Base-by-base conservation (phyloP, 2,797 vertebrate genomes). In the Heliangelus exortis region DNA sequence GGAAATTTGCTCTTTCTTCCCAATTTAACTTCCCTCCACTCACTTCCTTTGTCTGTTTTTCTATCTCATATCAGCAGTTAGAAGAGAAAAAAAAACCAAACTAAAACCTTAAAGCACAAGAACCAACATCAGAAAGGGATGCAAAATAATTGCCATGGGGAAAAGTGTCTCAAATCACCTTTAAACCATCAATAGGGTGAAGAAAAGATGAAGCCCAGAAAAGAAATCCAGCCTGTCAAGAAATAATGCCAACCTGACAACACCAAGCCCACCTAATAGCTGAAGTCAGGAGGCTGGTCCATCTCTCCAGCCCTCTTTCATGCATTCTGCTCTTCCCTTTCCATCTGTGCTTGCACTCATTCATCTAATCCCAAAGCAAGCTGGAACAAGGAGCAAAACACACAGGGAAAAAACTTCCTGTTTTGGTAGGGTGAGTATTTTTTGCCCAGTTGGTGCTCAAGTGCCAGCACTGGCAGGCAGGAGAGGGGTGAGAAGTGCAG, bases 221-320 rank as follows among this genome's bases (percentile, higher is more conserved):
- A 94, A 96, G 53, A 95, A 94, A 94, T 47, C 33, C 92, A 87
- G 78, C 66, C 89, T 19, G 67, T 65, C 33, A 90, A 48, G 65
- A 95, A 93, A 92, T 54, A 86, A 84, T 3, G 2, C 67, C 0
- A 1, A n/a, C 55, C 48, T 74, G 63, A 92, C 57, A 89, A 71
- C 78, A 31, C 28, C 47, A 11, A 80, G 65, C 59, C 82, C 36
- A 76, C 68, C 39, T 63, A 45, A 57, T 14, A 83, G 72, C 63
- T 54, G 88, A 75, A 93, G 84, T 91, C 51, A 92, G 66, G 67
- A 82, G 81, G 87, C 78, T 71, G 82, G 53, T 50, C 79, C 91
- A 91, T 68, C 90, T 67, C 79, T 58, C 55, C 84, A 89, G 66
- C 54, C 31, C 51, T 66, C 33, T 81, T 73, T 62, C 39, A 39